Evolutionary conservation across 2,113 vertebrate genomes (phyloP), one percentile per base, ranked within the genome.

Genomic region (Tyrannus savana): DNA sequence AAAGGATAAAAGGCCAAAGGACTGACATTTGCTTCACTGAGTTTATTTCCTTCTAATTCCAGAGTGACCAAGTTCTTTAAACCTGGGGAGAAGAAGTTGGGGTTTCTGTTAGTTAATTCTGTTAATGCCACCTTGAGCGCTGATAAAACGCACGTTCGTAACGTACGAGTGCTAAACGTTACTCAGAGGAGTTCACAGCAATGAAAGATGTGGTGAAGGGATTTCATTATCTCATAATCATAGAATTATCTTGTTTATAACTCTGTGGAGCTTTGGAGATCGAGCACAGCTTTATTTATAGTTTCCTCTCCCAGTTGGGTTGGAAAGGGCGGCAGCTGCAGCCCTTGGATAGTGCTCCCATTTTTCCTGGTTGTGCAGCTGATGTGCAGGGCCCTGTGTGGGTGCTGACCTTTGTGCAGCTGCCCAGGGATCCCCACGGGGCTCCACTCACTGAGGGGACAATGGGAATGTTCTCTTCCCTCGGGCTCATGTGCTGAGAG

Each of bases 11-110:
- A 99, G 78, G 98, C 98, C 88, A 95, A 89, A 63, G 99, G 99
- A 76, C 97, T 98, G 72, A 99, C 98, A 27, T 98, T 99, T 4
- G 96, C 97, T 97, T 99, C 99, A 84, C 98, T 99, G 39, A 99
- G 98, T 93, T 98, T 95, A 87, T 99, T 99, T 81, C 98, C 99
- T 96, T 99, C 99, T 95, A 99, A 33, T 98, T 99, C 99, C 98
- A 99, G 96, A 58, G 98, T 99, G 85, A 99, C 95, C 87, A 99
- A 92, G n/a, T 96, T 98, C 95, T 95, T 97, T 91, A 99, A 97
- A 96, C 62, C 99, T 99, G 83, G 44, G 84, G 81, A 92, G 83
- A 96, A 81, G 75, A 95, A 67, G n/a, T 63, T 82, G 44, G 72
- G 2, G 90, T 82, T 92, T 60, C 33, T 59, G 55, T 91, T 71